phyloP scores from a whole-genome alignment of 2,797 vertebrate genomes.

The Taenioides sp. region DNA sequence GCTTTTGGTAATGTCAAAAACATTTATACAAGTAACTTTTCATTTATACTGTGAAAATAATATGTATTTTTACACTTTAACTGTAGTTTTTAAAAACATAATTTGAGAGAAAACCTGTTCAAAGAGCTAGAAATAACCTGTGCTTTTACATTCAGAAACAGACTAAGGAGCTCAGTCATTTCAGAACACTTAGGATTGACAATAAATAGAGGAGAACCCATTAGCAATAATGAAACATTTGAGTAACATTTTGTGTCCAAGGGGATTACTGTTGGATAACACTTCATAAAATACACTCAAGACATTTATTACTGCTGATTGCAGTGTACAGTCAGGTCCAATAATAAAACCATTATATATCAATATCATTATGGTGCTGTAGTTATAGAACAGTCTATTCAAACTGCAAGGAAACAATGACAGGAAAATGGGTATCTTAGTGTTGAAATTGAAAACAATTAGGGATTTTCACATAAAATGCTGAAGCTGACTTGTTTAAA shows the following conservation, averaged over 20 bases:
- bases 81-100: neutral
- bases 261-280: constrained; percentile 9
- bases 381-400: neutral
- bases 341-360: neutral
- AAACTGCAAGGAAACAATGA: neutral
- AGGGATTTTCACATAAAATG: neutral
- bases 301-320: neutral
- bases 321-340: neutral
- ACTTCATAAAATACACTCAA: neutral
- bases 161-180: constrained; percentile 16
- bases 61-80: neutral
- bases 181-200: constrained; percentile 15
- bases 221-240: constrained; percentile 22
- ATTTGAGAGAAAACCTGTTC: neutral
- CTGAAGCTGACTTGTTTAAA: neutral
- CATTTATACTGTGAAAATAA: neutral
- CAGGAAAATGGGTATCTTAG: neutral
- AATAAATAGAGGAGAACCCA: constrained; percentile 22
- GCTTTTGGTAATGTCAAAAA: neutral
- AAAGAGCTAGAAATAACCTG: neutral
- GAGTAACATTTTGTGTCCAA: constrained; percentile 17
- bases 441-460: neutral
- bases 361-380: neutral
- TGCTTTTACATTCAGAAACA: constrained; percentile 16
- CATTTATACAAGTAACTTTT: neutral